These are phyloP conservation scores for zebrafish (Danio rerio) DNA, from an alignment of 2,113 vertebrate species.

Conservation along the genomic window GRCz12tu NC_133178.1:12294501-12295000, in stretches of 20 bases:
- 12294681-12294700: background rate
- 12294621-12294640: background rate
- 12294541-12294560: background rate
- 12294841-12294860: too few species aligned
- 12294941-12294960: background rate
- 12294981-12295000: too few species aligned
- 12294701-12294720: background rate
- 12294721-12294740: background rate
- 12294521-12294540: background rate
- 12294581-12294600: background rate
- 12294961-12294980: background rate
- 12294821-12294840: slow-evolving; percentile 7
- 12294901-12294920: slow-evolving; percentile 10
- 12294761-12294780: background rate
- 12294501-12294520: background rate
- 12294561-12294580: background rate
- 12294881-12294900: slow-evolving; percentile 30
- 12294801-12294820: background rate
- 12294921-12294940: slow-evolving; percentile 41
- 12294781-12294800: background rate
- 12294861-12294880: slow-evolving; percentile 44
- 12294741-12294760: background rate
- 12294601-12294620: background rate
- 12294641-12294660: background rate
- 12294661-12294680: background rate